Evolutionary conservation across 2,797 vertebrate genomes (phyloP), one percentile per base, ranked within the genome.

Genomic region (Graptemys geographica): DNA sequence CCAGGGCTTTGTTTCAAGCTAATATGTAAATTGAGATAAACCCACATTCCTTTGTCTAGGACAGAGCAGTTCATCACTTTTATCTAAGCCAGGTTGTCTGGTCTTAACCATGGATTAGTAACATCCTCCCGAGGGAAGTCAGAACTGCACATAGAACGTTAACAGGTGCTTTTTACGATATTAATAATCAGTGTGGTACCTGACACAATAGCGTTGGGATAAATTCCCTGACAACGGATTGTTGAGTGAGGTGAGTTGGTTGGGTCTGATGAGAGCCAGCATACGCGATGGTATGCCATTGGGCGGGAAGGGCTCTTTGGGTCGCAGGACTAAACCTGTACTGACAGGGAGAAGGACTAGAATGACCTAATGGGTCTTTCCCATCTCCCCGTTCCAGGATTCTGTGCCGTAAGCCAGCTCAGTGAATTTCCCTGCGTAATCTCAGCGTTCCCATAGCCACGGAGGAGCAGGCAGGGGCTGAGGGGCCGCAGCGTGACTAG

Each of bases 401-500:
- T 62, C 72, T 76, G 19, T 53, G 13, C 3, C 6, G 10, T 78
- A 79, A 47, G 76, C 25, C 15, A 27, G 16, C 16, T 4, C 27
- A 31, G 28, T 84, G 37, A 79, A 72, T 18, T 56, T 69, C 65
- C 33, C 31, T 84, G 11, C 2, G 41, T 0, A 1, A 28, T 12
- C n/a, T 55, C 51, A 21, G 59, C 31, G 4, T 3, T 81, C 33
- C 59, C 31, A 16, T 11, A 28, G 51, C 21, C 44, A 49, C 12
- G 0, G 23, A 5, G 59, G 4, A 87, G 83, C 10, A 41, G 56
- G 27, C 85, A 52, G 13, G 19, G 8, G n/a, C 72, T 23, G 41
- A 44, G 27, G 41, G 15, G 27, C 2, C 1, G 6, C 28, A 41
- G 33, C 0, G 8, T 59, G 23, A 15, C 4, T 41, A 6, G 1